These are phyloP conservation scores for Saccopteryx leptura DNA, from an alignment of 2,113 vertebrate species.

Conservation along the genomic window DNA sequence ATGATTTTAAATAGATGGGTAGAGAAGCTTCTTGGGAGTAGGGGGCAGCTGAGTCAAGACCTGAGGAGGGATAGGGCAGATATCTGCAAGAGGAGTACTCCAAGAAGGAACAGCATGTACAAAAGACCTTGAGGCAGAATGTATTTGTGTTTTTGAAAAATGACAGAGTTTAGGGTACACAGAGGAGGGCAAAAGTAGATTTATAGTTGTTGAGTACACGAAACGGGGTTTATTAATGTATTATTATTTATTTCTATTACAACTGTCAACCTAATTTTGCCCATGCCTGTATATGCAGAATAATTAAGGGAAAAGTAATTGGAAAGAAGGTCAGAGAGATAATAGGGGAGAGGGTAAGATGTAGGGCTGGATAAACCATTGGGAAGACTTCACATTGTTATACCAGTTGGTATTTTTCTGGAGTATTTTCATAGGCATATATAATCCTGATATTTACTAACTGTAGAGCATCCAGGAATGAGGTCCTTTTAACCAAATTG, in stretches of 20 bases:
- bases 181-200: not conserved
- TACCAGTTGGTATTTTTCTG: not conserved
- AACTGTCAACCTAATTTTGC: not conserved
- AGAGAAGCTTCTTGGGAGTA: not conserved
- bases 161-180: not conserved
- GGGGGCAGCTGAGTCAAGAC: not conserved
- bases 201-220: not conserved
- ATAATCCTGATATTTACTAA: slow-evolving; percentile 13
- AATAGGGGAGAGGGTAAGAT: not conserved
- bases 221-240: too few species aligned
- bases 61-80: not conserved
- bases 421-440: not conserved
- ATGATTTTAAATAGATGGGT: not conserved
- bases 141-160: not conserved
- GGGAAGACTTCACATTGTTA: not conserved
- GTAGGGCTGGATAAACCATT: not conserved
- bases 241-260: not conserved
- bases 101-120: not conserved
- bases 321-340: not conserved
- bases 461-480: not conserved
- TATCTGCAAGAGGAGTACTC: not conserved
- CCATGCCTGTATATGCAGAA: not conserved
- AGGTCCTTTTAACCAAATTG: slow-evolving; percentile 26
- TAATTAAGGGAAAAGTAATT: not conserved
- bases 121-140: not conserved